Evolutionary conservation across 2,113 vertebrate genomes (phyloP), one percentile per base, ranked within the genome.

Genomic region (human): DNA sequence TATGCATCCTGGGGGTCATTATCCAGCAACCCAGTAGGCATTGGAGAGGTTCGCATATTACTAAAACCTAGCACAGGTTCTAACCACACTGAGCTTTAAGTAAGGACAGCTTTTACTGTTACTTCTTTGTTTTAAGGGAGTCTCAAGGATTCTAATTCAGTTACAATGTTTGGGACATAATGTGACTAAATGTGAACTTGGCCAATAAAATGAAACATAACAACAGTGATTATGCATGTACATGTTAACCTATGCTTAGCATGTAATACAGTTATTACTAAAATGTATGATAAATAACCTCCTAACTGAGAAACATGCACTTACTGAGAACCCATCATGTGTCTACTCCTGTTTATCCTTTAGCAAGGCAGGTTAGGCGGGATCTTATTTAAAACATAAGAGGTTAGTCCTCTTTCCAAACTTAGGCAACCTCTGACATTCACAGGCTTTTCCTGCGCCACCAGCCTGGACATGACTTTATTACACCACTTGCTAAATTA

Each of bases 1-100:
- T 86, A 97, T 96, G 95, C 96, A 97, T 97, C 91, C 35, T 93
- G 32, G 90, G 92, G 95, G 95, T 90, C 97, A 97, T 97, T 98
- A 93, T 93, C 87, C 86, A 72, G 90, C 75, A 98, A 97, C 94
- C 43, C 87, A 97, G 94, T 94, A 97, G 97, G 75, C 73, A 22
- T 83, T 90, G 50, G 78, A 97, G 90, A 88, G 93, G 85, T 92
- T 90, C 92, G 79, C 93, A 73, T 2, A 93, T 93, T 96, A 94
- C 38, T 91, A 97, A 97, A 98, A 96, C 13, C 68, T 82, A 97
- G 95, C 97, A 98, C 83, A 96, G 45, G 52, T 84, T 93, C 85
- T 95, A 70, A 75, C 8, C n/a, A 76, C 38, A 94, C 59, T 83
- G 97, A 88, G 93, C 80, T 97, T 97, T 81, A 93, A 96, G 35